A percentile compares a stretch with the other conserved stretches of the same genome.
Conservation (phyloP, 2,113 vertebrate species). For the Tachycineta bicolor region DNA sequence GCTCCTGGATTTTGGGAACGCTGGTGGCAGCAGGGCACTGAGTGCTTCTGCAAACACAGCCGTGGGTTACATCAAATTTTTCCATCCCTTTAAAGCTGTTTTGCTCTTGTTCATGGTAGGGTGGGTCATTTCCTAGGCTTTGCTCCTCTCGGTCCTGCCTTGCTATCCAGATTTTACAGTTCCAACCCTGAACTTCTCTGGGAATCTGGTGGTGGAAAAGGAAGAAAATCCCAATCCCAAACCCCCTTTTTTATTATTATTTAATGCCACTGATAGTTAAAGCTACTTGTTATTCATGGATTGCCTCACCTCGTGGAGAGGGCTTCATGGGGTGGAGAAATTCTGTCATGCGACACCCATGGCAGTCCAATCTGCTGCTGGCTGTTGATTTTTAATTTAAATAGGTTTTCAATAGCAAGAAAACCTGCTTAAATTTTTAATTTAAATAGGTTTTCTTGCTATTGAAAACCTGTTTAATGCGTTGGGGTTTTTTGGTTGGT, state of each 20-base stretch:
- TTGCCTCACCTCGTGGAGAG: neutral
- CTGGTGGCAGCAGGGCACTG: neutral
- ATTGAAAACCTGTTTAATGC: no score
- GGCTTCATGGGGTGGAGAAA: neutral
- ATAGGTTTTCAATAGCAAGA: neutral
- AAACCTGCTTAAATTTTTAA: no score
- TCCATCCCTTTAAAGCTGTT: neutral
- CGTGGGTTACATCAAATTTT: rapidly evolving
- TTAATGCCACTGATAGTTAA: neutral
- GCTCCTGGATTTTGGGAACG: neutral
- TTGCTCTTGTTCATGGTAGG: neutral
- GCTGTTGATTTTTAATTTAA: neutral
- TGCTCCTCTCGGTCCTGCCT: neutral
- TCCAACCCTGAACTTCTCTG: neutral
- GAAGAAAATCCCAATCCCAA: neutral
- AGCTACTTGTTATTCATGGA: neutral
- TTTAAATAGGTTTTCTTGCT: no score
- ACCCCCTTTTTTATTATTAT: neutral
- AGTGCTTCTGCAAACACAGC: neutral
- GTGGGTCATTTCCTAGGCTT: neutral
- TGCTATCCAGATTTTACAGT: rapidly evolving
- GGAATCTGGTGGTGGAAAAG: neutral
- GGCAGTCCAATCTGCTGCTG: neutral
- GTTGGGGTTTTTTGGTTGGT: no score
- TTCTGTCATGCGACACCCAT: rapidly evolving